A percentile compares a stretch with the other conserved stretches of the same genome.
Evolutionary conservation across 2,888 invertebrate species (phyloP).

Genomic region (Apotomis capreana): DNA sequence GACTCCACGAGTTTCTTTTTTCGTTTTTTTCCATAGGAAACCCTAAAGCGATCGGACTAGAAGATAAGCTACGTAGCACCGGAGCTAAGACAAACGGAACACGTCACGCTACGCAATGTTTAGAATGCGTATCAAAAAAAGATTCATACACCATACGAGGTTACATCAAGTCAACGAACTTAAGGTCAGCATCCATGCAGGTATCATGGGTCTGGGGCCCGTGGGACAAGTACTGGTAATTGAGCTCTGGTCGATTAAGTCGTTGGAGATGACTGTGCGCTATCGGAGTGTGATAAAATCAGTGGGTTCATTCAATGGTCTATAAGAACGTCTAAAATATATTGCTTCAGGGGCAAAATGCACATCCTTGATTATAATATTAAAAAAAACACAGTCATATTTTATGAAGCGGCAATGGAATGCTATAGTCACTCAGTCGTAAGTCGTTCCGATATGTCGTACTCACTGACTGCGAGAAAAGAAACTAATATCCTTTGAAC

Average conservation of each 20-base stretch:
- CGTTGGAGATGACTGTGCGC: constrained; percentile 10
- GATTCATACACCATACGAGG: constrained; percentile 48
- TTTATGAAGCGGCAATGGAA: too few species aligned
- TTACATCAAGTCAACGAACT: constrained; percentile 53
- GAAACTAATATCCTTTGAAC: too few species aligned
- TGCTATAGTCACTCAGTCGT: too few species aligned
- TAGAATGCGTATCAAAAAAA: constrained; percentile 36
- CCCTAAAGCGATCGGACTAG: too few species aligned
- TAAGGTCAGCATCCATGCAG: constrained; percentile 54
- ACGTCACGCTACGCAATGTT: constrained; percentile 19
- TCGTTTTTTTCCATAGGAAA: too few species aligned
- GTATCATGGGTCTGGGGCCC: constrained; percentile 14
- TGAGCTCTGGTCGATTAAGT: constrained; percentile 31
- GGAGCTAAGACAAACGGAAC: neutral
- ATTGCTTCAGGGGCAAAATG: neutral
- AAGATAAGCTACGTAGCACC: too few species aligned
- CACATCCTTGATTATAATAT: neutral
- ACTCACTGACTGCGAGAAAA: too few species aligned
- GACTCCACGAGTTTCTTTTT: too few species aligned
- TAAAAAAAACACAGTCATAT: too few species aligned
- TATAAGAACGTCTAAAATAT: neutral
- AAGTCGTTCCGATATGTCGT: too few species aligned
- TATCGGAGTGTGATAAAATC: constrained; percentile 23
- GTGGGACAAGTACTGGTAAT: constrained; percentile 22
- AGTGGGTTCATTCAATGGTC: neutral